Evolutionary conservation across 64 coral and sea anemone species (phyloP).

Genomic region (Montipora cactus): DNA sequence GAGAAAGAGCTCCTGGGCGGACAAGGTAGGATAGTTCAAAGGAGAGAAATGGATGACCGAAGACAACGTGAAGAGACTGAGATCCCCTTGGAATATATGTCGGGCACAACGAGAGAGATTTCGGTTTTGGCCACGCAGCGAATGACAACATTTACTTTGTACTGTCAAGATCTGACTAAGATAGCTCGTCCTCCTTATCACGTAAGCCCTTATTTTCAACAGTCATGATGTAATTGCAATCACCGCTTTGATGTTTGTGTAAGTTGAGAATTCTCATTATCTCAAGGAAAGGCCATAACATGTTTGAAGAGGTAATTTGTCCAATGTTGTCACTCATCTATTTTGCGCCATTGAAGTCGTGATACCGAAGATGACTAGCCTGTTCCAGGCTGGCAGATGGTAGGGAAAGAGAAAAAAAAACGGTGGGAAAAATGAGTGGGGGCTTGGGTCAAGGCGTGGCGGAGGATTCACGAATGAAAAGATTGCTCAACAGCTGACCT

Average conservation of each 20-base stretch:
- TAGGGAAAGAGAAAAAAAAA: too few relatives aligned
- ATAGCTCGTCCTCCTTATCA: not conserved
- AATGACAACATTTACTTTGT: not conserved
- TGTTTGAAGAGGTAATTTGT: not conserved
- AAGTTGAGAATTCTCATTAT: not conserved
- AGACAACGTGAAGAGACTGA: slow-evolving; percentile 16
- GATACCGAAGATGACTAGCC: too few relatives aligned
- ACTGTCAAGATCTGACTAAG: not conserved
- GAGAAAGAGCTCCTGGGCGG: not conserved
- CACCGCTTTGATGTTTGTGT: not conserved
- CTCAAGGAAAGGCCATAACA: not conserved
- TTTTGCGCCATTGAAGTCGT: not conserved
- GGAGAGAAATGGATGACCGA: slow-evolving; percentile 24
- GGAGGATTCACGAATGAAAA: too few relatives aligned
- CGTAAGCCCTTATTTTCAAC: not conserved
- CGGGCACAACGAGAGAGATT: slow-evolving; percentile 27
- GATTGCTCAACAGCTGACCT: too few relatives aligned
- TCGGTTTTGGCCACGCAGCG: not conserved
- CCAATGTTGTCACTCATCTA: not conserved
- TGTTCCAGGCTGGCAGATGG: too few relatives aligned
- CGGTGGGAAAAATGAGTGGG: too few relatives aligned
- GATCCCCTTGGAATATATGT: not conserved
- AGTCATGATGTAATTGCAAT: not conserved
- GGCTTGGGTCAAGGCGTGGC: too few relatives aligned
- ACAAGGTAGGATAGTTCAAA: not conserved